Conservation (phyloP, 2,113 vertebrate species). For the Takifugu bimaculatus region DNA sequence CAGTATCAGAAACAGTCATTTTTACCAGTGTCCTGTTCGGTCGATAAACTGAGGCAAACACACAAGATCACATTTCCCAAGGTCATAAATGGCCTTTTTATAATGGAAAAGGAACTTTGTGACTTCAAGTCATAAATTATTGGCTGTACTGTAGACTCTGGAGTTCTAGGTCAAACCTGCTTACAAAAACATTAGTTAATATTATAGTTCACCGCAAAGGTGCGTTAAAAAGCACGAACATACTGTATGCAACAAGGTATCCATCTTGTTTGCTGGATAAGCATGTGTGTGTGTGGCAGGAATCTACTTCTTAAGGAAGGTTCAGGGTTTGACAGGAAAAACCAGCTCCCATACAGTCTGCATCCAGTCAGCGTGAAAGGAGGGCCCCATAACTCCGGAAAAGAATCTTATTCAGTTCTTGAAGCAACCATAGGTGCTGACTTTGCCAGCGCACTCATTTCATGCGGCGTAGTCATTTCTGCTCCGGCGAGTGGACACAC, state of each 20-base stretch:
- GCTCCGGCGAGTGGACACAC: not conserved
- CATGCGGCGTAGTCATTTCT: not conserved
- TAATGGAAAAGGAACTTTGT: too few species aligned
- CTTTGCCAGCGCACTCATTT: not conserved
- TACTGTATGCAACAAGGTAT: too few species aligned
- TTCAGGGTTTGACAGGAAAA: constrained; percentile 70
- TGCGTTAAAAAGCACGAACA: not conserved
- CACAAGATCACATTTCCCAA: too few species aligned
- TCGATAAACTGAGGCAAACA: too few species aligned
- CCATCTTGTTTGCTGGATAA: not conserved
- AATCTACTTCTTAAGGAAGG: constrained; percentile 15
- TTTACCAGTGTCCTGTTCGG: too few species aligned
- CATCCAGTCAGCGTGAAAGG: constrained; percentile 49
- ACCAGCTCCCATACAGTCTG: constrained; percentile 62
- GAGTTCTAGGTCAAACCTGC: not conserved
- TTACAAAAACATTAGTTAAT: not conserved
- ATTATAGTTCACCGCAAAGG: not conserved
- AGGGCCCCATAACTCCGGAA: constrained; percentile 32
- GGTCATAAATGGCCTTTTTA: too few species aligned
- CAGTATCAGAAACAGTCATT: too few species aligned
- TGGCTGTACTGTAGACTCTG: not conserved
- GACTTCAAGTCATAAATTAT: too few species aligned
- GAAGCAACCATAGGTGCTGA: not conserved
- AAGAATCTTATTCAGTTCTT: constrained; percentile 33
- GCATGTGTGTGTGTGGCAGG: not conserved